A percentile compares a stretch with the other conserved stretches of the same genome.
These are phyloP conservation scores for Nematostella vectensis DNA, from an alignment of 92 coral and sea anemone species.

Conservation along the genomic window DNA sequence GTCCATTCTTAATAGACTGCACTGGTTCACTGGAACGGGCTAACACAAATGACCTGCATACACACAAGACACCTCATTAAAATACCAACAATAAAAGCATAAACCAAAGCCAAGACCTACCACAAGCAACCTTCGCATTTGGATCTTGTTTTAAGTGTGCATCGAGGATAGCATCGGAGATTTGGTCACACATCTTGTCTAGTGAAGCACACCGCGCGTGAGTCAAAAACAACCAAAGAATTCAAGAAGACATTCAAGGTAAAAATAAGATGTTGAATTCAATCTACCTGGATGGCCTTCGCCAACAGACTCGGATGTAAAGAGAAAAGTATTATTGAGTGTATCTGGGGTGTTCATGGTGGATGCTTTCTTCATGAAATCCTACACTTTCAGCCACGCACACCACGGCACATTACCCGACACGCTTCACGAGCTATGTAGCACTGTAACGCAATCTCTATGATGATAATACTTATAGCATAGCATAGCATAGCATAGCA, in stretches of 20 bases:
- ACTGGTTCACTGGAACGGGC: too few species aligned
- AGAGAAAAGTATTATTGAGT: conserved; percentile 45
- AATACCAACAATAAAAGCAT: too few species aligned
- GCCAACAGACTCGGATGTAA: conserved; percentile 77
- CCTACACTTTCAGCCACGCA: too few species aligned
- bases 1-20: too few species aligned
- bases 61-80: too few species aligned
- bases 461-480: too few species aligned
- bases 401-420: too few species aligned
- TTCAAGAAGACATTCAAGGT: background rate
- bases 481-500: too few species aligned
- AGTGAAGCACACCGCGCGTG: background rate
- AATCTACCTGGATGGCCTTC: conserved; percentile 81
- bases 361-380: conserved; percentile 1
- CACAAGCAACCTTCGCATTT: conserved; percentile 85
- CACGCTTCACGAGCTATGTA: too few species aligned
- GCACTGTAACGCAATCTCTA: too few species aligned
- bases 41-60: too few species aligned
- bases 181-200: conserved; percentile 84
- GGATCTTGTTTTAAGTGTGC: conserved; percentile 68
- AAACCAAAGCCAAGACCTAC: too few species aligned
- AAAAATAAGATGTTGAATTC: background rate
- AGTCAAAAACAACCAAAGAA: background rate
- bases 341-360: conserved; percentile 60
- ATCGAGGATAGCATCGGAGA: conserved; percentile 72